phyloP scores from a whole-genome alignment of 2,797 vertebrate species.

The Pristis pectinata region DNA sequence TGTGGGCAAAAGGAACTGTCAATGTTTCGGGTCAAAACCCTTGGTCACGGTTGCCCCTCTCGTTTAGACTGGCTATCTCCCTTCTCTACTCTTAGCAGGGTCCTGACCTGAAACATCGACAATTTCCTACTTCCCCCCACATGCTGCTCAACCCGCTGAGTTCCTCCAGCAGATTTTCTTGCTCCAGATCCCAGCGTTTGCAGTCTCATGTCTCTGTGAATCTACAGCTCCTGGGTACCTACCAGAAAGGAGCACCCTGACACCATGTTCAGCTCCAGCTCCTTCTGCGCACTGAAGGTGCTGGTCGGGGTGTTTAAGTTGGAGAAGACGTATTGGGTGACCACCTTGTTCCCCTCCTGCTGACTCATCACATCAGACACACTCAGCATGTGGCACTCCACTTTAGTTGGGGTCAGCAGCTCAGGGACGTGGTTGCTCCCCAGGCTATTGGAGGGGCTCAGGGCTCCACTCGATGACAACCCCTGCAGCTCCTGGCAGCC shows the following conservation, averaged over 20 bases:
- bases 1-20: no score
- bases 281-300: constrained; percentile 72
- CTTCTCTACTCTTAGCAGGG: no score
- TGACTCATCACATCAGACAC: constrained; percentile 63
- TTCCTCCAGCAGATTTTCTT: no score
- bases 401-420: constrained; percentile 65
- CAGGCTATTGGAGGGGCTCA: constrained; percentile 58
- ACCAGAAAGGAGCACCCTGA: constrained; percentile 77
- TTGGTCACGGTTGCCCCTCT: no score
- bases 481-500: constrained; percentile 56
- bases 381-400: constrained; percentile 59
- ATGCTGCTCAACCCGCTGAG: no score
- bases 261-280: constrained; percentile 62
- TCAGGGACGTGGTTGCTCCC: constrained; percentile 58
- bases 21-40: no score
- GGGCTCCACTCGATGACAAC: constrained; percentile 63
- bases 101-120: no score
- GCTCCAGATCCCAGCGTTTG: no score
- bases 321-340: constrained; percentile 73
- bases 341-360: constrained; percentile 68
- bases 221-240: constrained; percentile 44
- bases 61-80: no score
- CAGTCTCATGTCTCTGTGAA: no score
- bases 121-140: no score
- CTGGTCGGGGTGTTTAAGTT: constrained; percentile 52